Base-by-base conservation (phyloP, 2,113 vertebrate species). In the Sinocyclocheilus maitianheensis region DNA sequence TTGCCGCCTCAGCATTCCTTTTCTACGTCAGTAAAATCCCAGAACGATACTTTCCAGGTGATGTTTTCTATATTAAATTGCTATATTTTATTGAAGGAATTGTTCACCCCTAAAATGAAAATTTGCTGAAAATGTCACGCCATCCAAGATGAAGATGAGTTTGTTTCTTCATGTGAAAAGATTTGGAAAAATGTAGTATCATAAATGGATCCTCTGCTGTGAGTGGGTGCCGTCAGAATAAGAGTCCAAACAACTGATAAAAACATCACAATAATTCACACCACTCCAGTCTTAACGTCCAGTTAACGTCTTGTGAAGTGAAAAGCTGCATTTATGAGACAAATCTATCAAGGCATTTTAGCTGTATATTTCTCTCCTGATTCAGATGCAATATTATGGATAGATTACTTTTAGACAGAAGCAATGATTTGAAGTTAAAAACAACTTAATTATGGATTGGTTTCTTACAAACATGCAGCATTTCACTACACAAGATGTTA, bases 1-100 rank as follows among this genome's bases (percentile, higher is more conserved):
- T 99, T 20, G 97, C 97, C 90, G 96, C 95, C 43, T 93, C 96
- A 60, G 98, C 97, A 84, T 98, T 99, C 92, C 91, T 99, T 60
- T 98, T 99, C 94, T 99, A 99, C 84, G 94, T 97, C 94, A 98
- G 97, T 92, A 99, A 99, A 94, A 96, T 99, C 89, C 98, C 98
- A 62, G 98, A 99, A 89, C 95, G 98, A 81, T 99, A 97, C 90
- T 99, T 99, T 89, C 98, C 98, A 94, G 98, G 98, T 99, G 91
- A 89, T 95, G 71, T 34, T 43, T 69, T 37, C 0, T 9, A 18
- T 69, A 26, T 22, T 6, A 1, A 22, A 30, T 22, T 34, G 2
- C 7, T 51, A 1, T 78, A 30, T 13, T 24, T 20, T 14, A 65
- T 63, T 55, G n/a, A 58, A 62, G 3, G 58, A 22, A 60, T 58